Base-by-base conservation (phyloP, 2,888 invertebrate species). In the Caradrina kadenii region DNA sequence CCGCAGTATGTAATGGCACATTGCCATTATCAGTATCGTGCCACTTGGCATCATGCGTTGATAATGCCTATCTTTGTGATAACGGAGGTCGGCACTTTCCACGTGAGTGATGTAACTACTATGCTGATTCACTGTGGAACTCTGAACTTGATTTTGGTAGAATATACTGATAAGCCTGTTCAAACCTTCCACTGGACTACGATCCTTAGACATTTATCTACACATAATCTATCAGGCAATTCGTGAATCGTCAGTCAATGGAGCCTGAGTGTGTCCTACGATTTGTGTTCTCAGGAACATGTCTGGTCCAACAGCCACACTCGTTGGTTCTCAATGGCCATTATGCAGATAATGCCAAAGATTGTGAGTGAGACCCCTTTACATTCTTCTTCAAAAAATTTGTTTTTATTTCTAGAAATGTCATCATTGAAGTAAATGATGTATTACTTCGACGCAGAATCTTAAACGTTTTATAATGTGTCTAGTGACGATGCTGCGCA, bases 21-120 rank as follows among this genome's bases (percentile, higher is more conserved):
- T 60, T 76, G 63, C 53, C 69, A 61, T 62, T 82, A 77, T 84
- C 80, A 76, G 19, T 63, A 80, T 81, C 69, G 71, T 49, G 78
- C 78, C 71, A 80, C 54, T 78, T 77, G 72, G 72, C 82, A 82
- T 82, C 73, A 49, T 63, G 58, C 31, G 62, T 50, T 73, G 80
- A 80, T 82, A 84, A 74, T 63, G 64, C 63, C 67, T 84, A 84
- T 84, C 82, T 63, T 26, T 19, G 53, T 17, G 84, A 84, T 84
- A 82, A 54, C 54, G 26, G 54, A 70, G 69, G 68, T 62, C 64
- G 67, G 45, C 39, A 6, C 17, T 63, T 58, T 71, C 69, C 26
- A 69, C 73, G 60, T 63, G 52, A 64, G 45, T 75, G 54, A 66
- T 73, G 58, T 71, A 73, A 80, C 31, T 13, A 31, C 42, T 26